These are phyloP conservation scores for Campodea augens DNA, from an alignment of 1,140 invertebrate species.

Conservation along the genomic window DNA sequence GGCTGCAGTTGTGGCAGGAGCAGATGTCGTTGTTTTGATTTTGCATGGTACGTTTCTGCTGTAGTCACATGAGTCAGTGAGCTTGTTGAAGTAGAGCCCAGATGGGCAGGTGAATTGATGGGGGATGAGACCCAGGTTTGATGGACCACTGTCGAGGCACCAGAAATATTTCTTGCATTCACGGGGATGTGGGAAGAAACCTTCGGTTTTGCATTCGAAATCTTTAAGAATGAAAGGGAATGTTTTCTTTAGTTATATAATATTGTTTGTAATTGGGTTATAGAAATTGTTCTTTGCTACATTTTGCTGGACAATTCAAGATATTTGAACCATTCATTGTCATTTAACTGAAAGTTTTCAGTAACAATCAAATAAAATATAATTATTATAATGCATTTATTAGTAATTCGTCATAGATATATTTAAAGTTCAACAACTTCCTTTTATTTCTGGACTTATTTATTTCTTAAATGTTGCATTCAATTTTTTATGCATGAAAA, in stretches of 20 bases:
- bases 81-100: slow-evolving; percentile 74
- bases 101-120: slow-evolving; percentile 87
- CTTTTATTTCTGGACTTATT: no score
- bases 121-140: slow-evolving; percentile 70
- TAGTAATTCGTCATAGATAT: no score
- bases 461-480: no score
- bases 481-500: no score
- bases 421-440: no score
- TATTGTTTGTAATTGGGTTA: background rate
- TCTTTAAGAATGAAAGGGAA: slow-evolving; percentile 26
- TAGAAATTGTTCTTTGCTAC: background rate
- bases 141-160: slow-evolving; percentile 75
- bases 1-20: slow-evolving; percentile 28
- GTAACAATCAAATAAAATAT: no score
- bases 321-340: no score
- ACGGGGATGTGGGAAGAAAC: slow-evolving; percentile 78
- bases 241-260: background rate
- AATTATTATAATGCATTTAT: no score
- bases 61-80: slow-evolving; percentile 80
- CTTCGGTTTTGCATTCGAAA: slow-evolving; percentile 83
- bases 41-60: slow-evolving; percentile 63
- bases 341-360: no score
- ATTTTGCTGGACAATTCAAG: no score
- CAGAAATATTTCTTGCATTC: slow-evolving; percentile 91
- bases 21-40: slow-evolving; percentile 21